Percentiles rank a stretch among this genome's conserved stretches.
These are phyloP conservation scores for Ailuropoda melanoleuca DNA, from an alignment of 2,113 vertebrate species.

Conservation along the genomic window DNA sequence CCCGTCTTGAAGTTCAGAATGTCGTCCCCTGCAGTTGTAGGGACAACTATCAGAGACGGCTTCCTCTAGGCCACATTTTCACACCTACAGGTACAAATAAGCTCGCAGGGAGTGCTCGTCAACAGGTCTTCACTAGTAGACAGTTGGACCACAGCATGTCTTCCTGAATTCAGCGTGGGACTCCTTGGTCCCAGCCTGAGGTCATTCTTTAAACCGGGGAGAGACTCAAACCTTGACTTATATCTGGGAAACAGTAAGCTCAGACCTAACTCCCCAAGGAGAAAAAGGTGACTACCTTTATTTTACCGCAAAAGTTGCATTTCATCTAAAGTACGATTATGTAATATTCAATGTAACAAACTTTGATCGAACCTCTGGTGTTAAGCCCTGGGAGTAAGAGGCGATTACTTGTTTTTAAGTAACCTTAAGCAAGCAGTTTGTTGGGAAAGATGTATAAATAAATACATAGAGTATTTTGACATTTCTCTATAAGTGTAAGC, in stretches of 20 bases:
- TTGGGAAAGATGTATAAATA: neutral
- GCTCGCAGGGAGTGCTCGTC: neutral
- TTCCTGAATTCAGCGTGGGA: neutral
- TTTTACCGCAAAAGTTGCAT: neutral
- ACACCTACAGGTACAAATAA: neutral
- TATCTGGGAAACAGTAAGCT: neutral
- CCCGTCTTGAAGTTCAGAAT: neutral
- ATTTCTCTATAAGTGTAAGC: neutral
- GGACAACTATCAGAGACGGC: neutral
- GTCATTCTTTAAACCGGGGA: neutral
- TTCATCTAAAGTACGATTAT: neutral
- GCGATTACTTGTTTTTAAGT: neutral
- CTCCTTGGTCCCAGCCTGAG: neutral
- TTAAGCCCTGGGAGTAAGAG: neutral
- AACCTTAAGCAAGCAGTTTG: neutral
- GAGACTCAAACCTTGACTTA: neutral
- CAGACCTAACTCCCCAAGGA: neutral
- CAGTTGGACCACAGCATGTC: neutral
- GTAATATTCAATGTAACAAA: neutral
- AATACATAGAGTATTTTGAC: neutral
- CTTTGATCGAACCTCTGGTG: neutral
- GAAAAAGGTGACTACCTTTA: neutral
- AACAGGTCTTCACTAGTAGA: neutral
- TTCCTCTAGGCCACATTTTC: neutral
- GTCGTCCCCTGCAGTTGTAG: neutral